phyloP scores from a whole-genome alignment of 2,797 vertebrate genomes.

The Clamator glandarius region DNA sequence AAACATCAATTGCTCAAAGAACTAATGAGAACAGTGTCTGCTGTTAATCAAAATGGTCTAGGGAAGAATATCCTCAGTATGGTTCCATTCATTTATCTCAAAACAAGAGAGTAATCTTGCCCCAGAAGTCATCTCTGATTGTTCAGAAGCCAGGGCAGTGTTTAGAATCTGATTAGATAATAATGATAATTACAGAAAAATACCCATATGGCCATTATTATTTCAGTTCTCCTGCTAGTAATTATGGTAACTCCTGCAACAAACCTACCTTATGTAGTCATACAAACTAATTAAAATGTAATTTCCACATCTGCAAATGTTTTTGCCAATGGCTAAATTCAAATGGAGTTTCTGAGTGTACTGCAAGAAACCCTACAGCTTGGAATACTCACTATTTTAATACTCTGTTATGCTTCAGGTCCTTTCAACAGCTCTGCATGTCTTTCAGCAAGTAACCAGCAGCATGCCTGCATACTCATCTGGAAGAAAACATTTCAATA shows the following conservation, averaged over 20 bases:
- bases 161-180: slow-evolving; percentile 62
- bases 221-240: slow-evolving; percentile 46
- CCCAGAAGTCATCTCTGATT: neutral
- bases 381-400: neutral
- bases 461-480: neutral
- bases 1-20: neutral
- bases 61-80: neutral
- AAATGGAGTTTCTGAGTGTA: neutral
- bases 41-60: neutral
- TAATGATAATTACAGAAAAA: slow-evolving; percentile 65
- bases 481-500: neutral
- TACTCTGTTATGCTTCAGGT: neutral
- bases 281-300: slow-evolving; percentile 62
- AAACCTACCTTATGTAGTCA: slow-evolving; percentile 47
- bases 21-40: neutral
- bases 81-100: slow-evolving; percentile 13
- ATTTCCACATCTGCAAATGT: slow-evolving; percentile 61
- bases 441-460: neutral
- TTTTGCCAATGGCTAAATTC: slow-evolving; percentile 54
- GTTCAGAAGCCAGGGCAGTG: neutral
- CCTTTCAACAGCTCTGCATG: neutral
- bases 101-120: neutral
- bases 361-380: neutral
- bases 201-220: slow-evolving; percentile 54
- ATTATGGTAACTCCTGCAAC: slow-evolving; percentile 52